phyloP scores from a whole-genome alignment of 2,888 invertebrate genomes.

The Leptogaster cylindrica region DNA sequence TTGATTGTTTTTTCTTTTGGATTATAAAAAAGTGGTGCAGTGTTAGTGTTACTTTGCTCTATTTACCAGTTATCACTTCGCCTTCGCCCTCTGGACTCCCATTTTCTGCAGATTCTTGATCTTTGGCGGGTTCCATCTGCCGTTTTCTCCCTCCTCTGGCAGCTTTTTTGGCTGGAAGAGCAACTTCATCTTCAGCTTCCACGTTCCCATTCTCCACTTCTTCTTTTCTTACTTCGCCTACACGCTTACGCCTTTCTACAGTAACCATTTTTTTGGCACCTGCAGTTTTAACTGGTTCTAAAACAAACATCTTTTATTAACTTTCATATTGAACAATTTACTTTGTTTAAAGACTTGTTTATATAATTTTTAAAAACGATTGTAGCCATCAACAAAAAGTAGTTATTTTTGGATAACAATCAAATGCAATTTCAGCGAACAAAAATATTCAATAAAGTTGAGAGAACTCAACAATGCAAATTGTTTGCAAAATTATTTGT shows the following conservation, averaged over 20 bases:
- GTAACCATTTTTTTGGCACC: constrained; percentile 29
- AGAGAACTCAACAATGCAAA: neutral
- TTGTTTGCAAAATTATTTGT: neutral
- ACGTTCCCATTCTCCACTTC: neutral
- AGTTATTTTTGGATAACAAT: no score
- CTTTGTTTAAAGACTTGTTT: no score
- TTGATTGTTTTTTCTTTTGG: constrained; percentile 32
- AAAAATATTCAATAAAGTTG: no score
- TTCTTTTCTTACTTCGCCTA: neutral
- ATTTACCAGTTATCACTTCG: constrained; percentile 35
- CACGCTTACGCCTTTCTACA: constrained; percentile 2
- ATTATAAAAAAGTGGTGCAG: neutral
- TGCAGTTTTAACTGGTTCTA: constrained; percentile 30
- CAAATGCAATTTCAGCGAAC: no score
- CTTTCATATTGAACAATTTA: no score
- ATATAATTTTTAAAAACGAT: no score
- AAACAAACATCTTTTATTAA: no score
- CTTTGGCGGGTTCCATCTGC: constrained; percentile 48
- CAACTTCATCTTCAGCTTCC: neutral
- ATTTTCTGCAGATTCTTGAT: constrained; percentile 36
- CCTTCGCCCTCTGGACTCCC: constrained; percentile 4
- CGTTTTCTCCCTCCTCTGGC: constrained; percentile 53
- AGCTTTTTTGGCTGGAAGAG: constrained; percentile 37
- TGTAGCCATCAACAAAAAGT: no score
- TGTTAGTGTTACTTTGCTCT: constrained; percentile 4